These are phyloP conservation scores for Danaus plexippus DNA, from an alignment of 1,140 invertebrate species.

Conservation along the genomic window DNA sequence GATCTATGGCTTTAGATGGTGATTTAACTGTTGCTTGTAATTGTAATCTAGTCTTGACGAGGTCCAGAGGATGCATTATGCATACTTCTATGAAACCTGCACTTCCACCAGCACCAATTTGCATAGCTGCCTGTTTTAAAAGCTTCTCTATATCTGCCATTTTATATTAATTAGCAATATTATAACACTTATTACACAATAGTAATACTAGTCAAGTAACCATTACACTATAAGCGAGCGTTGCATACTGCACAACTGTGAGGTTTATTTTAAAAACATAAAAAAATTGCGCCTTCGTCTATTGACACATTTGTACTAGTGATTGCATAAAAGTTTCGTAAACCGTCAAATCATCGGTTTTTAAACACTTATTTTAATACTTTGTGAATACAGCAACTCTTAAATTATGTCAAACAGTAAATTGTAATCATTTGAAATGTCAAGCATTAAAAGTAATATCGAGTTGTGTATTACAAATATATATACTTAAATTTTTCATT, in stretches of 20 bases:
- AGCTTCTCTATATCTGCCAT: slow-evolving; percentile 69
- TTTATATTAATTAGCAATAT: slow-evolving; percentile 19
- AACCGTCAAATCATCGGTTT: slow-evolving; percentile 5
- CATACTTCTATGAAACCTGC: slow-evolving; percentile 95
- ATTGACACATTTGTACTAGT: slow-evolving; percentile 19
- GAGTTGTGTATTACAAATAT: background rate
- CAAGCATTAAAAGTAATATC: slow-evolving; percentile 19
- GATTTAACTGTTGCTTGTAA: slow-evolving; percentile 48
- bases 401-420: slow-evolving; percentile 8
- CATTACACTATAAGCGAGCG: slow-evolving; percentile 18
- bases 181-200: slow-evolving; percentile 15
- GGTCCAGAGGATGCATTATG: slow-evolving; percentile 95
- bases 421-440: slow-evolving; percentile 16
- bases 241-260: slow-evolving; percentile 8
- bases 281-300: slow-evolving; percentile 30
- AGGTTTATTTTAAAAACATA: slow-evolving; percentile 28
- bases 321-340: slow-evolving; percentile 8
- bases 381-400: slow-evolving; percentile 7
- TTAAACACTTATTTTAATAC: background rate
- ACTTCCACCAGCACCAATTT: slow-evolving; percentile 89
- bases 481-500: background rate
- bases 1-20: slow-evolving; percentile 65
- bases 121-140: slow-evolving; percentile 82
- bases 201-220: slow-evolving; percentile 12
- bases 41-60: slow-evolving; percentile 84